Conservation (phyloP, 1,140 invertebrate species). For the Rhopalosiphum padi region DNA sequence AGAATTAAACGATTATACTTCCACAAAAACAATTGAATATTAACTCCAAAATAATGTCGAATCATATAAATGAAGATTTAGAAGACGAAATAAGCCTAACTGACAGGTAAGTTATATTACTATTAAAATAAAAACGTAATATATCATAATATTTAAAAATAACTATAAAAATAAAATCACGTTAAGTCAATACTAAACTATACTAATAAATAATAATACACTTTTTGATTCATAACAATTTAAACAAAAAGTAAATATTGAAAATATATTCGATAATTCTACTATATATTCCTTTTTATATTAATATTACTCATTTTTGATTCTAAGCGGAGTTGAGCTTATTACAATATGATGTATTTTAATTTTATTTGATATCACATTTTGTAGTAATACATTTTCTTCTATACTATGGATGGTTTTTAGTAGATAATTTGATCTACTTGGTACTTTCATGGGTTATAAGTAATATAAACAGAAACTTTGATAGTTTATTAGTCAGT, state of each 20-base stretch:
- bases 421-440: not conserved
- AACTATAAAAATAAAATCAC: not conserved
- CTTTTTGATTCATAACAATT: not conserved
- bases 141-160: slow-evolving; percentile 5
- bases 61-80: not conserved
- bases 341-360: not conserved
- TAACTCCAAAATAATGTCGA: slow-evolving; percentile 10
- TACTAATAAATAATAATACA: not conserved
- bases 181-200: not conserved
- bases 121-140: slow-evolving; percentile 11
- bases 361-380: not conserved
- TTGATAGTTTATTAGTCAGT: not conserved
- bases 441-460: not conserved
- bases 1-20: not conserved
- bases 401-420: not conserved
- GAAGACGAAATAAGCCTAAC: slow-evolving; percentile 25
- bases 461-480: not conserved
- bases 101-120: slow-evolving; percentile 8
- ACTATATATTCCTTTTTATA: not conserved
- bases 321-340: not conserved
- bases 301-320: not conserved
- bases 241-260: not conserved
- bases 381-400: not conserved
- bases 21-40: not conserved
- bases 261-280: not conserved